These are phyloP conservation scores for Illadopsis cleaveri DNA, from an alignment of 2,113 vertebrate genomes.

Conservation along the genomic window DNA sequence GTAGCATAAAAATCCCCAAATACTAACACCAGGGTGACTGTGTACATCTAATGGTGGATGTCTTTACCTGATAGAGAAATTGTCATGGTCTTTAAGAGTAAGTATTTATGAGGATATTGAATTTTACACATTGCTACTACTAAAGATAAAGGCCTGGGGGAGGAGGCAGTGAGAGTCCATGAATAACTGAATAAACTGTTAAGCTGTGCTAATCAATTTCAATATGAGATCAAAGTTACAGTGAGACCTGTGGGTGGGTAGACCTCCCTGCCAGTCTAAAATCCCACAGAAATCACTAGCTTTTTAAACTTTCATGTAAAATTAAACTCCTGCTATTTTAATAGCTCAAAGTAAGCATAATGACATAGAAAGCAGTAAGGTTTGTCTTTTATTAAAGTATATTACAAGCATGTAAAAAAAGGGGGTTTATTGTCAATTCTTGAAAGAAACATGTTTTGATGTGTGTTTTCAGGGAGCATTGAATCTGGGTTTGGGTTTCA, in stretches of 20 bases:
- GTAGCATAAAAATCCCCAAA: background rate
- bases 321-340: background rate
- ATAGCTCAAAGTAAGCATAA: background rate
- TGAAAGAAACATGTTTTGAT: background rate
- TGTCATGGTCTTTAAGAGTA: background rate
- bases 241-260: background rate
- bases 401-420: background rate
- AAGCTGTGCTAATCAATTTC: background rate
- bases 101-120: background rate
- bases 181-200: background rate
- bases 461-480: background rate
- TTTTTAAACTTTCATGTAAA: background rate
- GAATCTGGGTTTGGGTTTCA: background rate
- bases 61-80: background rate
- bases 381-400: background rate
- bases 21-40: fast-evolving
- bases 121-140: background rate
- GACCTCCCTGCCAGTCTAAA: background rate
- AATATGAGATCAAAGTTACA: background rate
- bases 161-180: background rate
- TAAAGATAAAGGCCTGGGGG: background rate
- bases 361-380: background rate
- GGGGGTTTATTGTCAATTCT: background rate
- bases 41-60: background rate
- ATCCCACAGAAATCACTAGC: background rate